phyloP scores from a whole-genome alignment of 2,888 invertebrate genomes.

The Ennomos quercinarius region DNA sequence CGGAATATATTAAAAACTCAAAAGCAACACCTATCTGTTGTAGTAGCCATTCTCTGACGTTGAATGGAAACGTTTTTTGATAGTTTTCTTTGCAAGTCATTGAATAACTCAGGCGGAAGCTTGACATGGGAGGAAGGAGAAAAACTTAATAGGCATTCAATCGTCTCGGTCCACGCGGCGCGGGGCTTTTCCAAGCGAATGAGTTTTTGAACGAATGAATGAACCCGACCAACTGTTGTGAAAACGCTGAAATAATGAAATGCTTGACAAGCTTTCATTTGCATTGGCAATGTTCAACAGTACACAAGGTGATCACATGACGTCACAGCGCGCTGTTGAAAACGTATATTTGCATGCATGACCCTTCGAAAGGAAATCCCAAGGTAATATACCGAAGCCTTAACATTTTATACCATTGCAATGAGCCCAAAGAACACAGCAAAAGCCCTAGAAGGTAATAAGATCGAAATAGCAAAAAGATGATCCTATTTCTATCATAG shows the following conservation, averaged over 20 bases:
- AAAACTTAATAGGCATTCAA: conserved; percentile 33
- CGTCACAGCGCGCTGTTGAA: no score
- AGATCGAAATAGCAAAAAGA: background rate
- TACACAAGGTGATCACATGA: no score
- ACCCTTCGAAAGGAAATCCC: no score
- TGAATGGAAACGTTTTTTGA: conserved; percentile 2
- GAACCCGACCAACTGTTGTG: conserved; percentile 21
- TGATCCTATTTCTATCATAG: conserved; percentile 3
- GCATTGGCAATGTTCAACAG: no score
- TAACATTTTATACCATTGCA: no score
- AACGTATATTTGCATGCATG: no score
- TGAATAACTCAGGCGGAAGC: conserved; percentile 14
- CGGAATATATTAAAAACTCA: background rate
- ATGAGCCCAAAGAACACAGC: no score
- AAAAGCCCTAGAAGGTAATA: no score
- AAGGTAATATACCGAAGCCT: no score
- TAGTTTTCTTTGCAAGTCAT: conserved; percentile 16
- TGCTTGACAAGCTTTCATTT: conserved; percentile 5
- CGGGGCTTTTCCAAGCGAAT: conserved; percentile 33
- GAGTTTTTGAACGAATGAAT: conserved; percentile 37
- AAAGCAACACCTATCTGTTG: background rate
- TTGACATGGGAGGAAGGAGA: conserved; percentile 11
- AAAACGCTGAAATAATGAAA: conserved; percentile 9
- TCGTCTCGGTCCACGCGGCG: conserved; percentile 12
- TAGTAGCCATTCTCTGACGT: conserved; percentile 3